A percentile compares a stretch with the other conserved stretches of the same genome.
Conservation (phyloP, 2,888 invertebrate species). For the Spodoptera picta region DNA sequence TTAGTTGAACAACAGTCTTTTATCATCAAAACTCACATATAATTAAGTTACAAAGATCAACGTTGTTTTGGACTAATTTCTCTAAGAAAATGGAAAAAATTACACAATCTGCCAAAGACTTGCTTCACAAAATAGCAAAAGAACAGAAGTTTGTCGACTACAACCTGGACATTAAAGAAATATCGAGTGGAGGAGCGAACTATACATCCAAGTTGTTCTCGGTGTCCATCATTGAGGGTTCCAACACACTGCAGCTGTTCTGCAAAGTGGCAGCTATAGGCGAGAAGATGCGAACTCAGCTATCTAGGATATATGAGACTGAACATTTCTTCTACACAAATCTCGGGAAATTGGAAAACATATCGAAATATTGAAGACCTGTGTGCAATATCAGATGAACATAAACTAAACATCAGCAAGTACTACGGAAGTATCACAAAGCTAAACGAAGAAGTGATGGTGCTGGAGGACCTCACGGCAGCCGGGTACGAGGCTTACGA, state of each 20-base stretch:
- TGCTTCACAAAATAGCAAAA: constrained; percentile 47
- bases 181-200: constrained; percentile 64
- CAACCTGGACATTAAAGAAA: constrained; percentile 47
- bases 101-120: constrained; percentile 13
- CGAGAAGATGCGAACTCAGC: constrained; percentile 59
- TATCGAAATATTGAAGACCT: constrained; percentile 65
- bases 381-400: constrained; percentile 57
- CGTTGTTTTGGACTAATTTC: too few species aligned
- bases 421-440: constrained; percentile 65
- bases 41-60: too few species aligned
- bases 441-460: constrained; percentile 65
- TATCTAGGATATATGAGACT: constrained; percentile 60
- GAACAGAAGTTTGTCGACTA: constrained; percentile 54
- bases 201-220: constrained; percentile 62
- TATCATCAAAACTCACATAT: too few species aligned
- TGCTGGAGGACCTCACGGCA: constrained; percentile 71
- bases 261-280: constrained; percentile 70
- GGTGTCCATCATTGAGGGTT: constrained; percentile 44
- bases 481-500: constrained; percentile 68
- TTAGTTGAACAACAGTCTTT: too few species aligned
- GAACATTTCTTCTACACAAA: constrained; percentile 69
- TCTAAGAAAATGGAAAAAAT: constrained; percentile 34
- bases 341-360: constrained; percentile 56
- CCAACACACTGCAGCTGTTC: constrained; percentile 62
- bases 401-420: constrained; percentile 63